phyloP scores from a whole-genome alignment of 2,888 invertebrate species.

The Pseudolycoriella hygida region DNA sequence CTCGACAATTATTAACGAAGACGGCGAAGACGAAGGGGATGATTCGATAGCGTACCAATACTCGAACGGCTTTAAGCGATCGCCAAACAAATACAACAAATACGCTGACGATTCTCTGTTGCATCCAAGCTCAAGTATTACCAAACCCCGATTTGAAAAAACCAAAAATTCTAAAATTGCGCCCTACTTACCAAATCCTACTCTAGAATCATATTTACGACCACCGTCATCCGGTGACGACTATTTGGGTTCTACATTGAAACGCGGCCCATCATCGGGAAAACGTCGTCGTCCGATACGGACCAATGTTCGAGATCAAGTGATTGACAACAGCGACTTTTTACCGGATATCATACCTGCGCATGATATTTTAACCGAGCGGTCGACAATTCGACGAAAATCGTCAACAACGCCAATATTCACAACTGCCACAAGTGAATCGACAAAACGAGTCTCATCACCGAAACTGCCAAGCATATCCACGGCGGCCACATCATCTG shows the following conservation, averaged over 20 bases:
- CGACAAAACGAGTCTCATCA: neutral
- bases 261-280: constrained; percentile 7
- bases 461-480: constrained; percentile 1
- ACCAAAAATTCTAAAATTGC: constrained; percentile 15
- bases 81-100: constrained; percentile 4
- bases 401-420: neutral
- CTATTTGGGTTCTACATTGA: constrained; percentile 6
- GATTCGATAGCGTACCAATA: constrained; percentile 13
- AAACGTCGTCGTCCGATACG: neutral
- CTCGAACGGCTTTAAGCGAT: constrained; percentile 13
- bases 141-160: constrained; percentile 10
- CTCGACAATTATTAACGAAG: neutral
- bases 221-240: constrained; percentile 18
- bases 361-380: neutral
- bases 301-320: neutral
- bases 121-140: neutral
- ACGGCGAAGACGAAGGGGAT: constrained; percentile 14
- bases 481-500: constrained; percentile 9
- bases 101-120: neutral
- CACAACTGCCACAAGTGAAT: neutral
- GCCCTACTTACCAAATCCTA: constrained; percentile 11
- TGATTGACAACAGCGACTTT: neutral
- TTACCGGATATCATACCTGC: neutral
- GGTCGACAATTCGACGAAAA: neutral
- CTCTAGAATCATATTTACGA: constrained; percentile 23